Conservation (phyloP, 2,113 vertebrate species). For the Isurus oxyrinchus region DNA sequence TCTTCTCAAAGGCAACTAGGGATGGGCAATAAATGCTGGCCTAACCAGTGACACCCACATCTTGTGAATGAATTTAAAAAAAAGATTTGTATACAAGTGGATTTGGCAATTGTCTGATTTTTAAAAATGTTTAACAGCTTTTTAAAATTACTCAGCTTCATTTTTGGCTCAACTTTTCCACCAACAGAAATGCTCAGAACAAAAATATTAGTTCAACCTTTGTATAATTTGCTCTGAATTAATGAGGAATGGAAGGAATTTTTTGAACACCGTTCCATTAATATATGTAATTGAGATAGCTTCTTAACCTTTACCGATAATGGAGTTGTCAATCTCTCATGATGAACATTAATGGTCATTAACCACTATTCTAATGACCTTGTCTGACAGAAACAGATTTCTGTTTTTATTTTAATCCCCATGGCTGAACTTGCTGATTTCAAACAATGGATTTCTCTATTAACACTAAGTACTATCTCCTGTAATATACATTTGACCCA, state of each 20-base stretch:
- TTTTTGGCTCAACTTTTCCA: neutral
- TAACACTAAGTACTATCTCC: neutral
- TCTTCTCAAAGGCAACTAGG: no score
- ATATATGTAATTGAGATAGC: neutral
- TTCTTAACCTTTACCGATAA: slow-evolving; percentile 2
- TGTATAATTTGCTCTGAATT: neutral
- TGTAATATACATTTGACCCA: neutral
- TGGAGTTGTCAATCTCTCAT: neutral
- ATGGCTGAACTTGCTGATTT: neutral
- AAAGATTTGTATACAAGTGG: neutral
- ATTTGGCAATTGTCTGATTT: neutral
- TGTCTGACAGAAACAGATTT: neutral
- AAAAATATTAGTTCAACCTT: neutral
- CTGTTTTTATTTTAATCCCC: neutral
- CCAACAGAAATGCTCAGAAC: neutral
- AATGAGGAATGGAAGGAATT: neutral
- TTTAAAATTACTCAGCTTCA: neutral
- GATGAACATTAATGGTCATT: neutral
- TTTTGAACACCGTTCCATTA: neutral
- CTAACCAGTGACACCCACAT: no score
- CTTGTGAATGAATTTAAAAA: no score
- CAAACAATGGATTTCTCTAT: neutral
- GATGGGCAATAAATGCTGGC: no score
- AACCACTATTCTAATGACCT: neutral
- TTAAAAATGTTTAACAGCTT: neutral